Percentiles rank a stretch among this genome's conserved stretches.
Evolutionary conservation across 2,113 vertebrate species (phyloP).

Genomic region (Meleagris gallopavo): DNA sequence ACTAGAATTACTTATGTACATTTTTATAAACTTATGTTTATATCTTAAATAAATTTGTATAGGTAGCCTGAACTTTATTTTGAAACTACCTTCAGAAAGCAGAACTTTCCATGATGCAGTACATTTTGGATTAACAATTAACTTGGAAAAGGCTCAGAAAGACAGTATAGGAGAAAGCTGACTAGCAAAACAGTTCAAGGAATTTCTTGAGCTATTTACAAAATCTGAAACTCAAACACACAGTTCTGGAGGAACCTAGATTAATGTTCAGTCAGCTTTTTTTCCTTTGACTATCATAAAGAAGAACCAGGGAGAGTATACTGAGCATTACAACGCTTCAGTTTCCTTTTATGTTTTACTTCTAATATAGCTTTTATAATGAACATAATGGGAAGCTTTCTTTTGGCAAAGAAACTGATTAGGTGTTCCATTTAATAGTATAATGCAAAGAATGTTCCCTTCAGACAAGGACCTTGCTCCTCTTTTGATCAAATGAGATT

Average conservation of each 20-base stretch:
- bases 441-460: slow-evolving; percentile 56
- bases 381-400: slow-evolving; percentile 46
- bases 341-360: slow-evolving; percentile 12
- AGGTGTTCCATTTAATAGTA: slow-evolving; percentile 70
- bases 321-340: neutral
- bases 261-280: neutral
- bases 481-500: slow-evolving; percentile 29
- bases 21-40: too few species aligned
- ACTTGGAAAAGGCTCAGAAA: slow-evolving; percentile 29
- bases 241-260: neutral
- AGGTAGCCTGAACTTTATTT: slow-evolving; percentile 15
- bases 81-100: slow-evolving; percentile 40
- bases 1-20: neutral
- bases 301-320: neutral
- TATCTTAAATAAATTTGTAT: slow-evolving; percentile 28
- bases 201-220: slow-evolving; percentile 59
- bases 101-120: slow-evolving; percentile 59
- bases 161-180: neutral
- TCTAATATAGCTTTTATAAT: slow-evolving; percentile 35
- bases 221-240: slow-evolving; percentile 52
- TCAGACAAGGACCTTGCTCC: slow-evolving; percentile 20
- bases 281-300: neutral
- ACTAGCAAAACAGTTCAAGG: slow-evolving; percentile 7
- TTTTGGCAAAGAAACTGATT: slow-evolving; percentile 66
- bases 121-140: slow-evolving; percentile 53